Evolutionary conservation across 2,113 vertebrate species (phyloP).

Genomic region (Andinoacara biseriatus): DNA sequence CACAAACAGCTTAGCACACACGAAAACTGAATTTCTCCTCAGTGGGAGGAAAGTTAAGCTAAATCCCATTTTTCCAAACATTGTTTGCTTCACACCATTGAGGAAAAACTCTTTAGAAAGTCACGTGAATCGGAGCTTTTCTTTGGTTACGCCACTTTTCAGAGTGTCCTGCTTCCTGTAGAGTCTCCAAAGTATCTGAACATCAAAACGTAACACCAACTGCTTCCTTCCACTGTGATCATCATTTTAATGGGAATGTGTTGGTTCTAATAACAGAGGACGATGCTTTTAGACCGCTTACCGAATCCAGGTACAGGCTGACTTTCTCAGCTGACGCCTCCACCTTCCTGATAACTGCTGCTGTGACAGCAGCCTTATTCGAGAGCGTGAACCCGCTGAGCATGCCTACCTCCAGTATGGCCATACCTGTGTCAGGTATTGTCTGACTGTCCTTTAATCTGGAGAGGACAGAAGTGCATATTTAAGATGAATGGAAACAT

Average conservation of each 20-base stretch:
- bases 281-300: conserved; percentile 50
- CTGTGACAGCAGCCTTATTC: conserved; percentile 60
- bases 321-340: conserved; percentile 82
- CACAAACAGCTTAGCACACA: too few species aligned
- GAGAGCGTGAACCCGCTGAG: conserved; percentile 86
- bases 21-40: too few species aligned
- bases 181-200: not conserved
- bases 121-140: too few species aligned
- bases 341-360: conserved; percentile 79
- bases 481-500: not conserved
- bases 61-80: too few species aligned
- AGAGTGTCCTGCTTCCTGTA: not conserved
- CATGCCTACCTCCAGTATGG: conserved; percentile 86
- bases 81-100: too few species aligned
- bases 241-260: fast-evolving
- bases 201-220: not conserved
- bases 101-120: too few species aligned
- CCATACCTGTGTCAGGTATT: conserved; percentile 85
- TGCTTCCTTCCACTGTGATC: not conserved
- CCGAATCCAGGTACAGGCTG: conserved; percentile 87
- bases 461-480: not conserved
- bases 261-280: not conserved
- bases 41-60: too few species aligned
- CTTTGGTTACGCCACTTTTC: too few species aligned
- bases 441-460: conserved; percentile 76